Evolutionary conservation across 2,113 vertebrate genomes (phyloP).

Genomic region (Taxidea taxus): DNA sequence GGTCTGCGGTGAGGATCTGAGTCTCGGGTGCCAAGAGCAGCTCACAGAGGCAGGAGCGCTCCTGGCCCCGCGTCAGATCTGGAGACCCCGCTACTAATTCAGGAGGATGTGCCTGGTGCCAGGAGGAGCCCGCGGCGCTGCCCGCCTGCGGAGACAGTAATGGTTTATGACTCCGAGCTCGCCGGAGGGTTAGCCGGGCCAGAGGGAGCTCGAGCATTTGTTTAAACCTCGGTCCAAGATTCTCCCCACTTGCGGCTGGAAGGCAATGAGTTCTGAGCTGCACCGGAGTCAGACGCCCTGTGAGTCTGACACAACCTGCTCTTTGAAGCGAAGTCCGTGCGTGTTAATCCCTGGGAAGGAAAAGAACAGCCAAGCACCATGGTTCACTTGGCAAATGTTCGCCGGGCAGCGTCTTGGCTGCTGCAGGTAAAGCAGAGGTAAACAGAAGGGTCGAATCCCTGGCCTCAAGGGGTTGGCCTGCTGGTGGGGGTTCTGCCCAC

Average conservation of each 20-base stretch:
- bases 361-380: background rate
- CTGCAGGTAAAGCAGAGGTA: background rate
- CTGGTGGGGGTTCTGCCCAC: too few relatives aligned
- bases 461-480: background rate
- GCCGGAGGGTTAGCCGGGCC: conserved; percentile 18
- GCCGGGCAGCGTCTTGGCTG: background rate
- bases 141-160: background rate
- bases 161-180: conserved; percentile 28
- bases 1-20: background rate
- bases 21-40: background rate
- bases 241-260: background rate
- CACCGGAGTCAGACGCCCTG: background rate
- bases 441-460: fast-evolving
- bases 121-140: background rate
- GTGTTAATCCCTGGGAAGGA: background rate
- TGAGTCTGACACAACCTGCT: conserved; percentile 15
- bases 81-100: background rate
- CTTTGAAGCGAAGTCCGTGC: conserved; percentile 46
- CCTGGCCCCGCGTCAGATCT: background rate
- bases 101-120: background rate
- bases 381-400: background rate
- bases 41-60: background rate
- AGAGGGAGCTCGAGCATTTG: background rate
- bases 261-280: conserved; percentile 54
- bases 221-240: conserved; percentile 64